Evolutionary conservation across 2,888 invertebrate genomes (phyloP).

Genomic region (Phasia obesa): DNA sequence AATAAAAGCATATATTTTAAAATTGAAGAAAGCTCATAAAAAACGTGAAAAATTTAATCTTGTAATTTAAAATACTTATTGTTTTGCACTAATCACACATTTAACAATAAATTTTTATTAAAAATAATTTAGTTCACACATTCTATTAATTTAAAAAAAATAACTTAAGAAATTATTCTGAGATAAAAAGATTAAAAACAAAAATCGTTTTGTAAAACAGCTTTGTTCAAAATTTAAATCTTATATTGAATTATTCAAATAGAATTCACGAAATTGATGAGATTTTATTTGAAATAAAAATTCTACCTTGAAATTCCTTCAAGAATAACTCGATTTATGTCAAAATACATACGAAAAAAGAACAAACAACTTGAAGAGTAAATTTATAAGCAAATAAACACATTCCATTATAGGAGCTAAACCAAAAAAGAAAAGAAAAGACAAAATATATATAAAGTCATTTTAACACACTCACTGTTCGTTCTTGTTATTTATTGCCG

Average conservation of each 20-base stretch:
- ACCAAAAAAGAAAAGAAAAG: background rate
- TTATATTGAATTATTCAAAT: slow-evolving; percentile 1
- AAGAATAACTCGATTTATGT: slow-evolving; percentile 61
- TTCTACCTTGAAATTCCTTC: slow-evolving; percentile 61
- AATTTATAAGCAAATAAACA: slow-evolving; percentile 55
- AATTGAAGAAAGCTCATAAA: no score
- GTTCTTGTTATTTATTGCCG: slow-evolving; percentile 78
- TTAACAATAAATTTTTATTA: no score
- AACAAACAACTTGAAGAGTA: slow-evolving; percentile 37
- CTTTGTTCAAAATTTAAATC: slow-evolving; percentile 23
- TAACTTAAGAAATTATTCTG: background rate
- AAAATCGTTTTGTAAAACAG: background rate
- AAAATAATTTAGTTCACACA: no score
- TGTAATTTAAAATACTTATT: no score
- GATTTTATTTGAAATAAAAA: slow-evolving; percentile 50
- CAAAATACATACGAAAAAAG: slow-evolving; percentile 26
- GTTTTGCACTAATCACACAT: no score
- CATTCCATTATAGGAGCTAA: slow-evolving; percentile 40
- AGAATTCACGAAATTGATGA: slow-evolving; percentile 43
- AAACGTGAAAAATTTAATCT: no score
- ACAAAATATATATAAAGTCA: background rate
- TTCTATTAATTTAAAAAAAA: no score
- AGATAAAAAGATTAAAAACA: background rate
- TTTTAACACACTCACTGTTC: slow-evolving; percentile 50
- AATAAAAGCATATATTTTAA: no score